Conservation (phyloP, 1,140 invertebrate species). For the Leptinotarsa lineolata region DNA sequence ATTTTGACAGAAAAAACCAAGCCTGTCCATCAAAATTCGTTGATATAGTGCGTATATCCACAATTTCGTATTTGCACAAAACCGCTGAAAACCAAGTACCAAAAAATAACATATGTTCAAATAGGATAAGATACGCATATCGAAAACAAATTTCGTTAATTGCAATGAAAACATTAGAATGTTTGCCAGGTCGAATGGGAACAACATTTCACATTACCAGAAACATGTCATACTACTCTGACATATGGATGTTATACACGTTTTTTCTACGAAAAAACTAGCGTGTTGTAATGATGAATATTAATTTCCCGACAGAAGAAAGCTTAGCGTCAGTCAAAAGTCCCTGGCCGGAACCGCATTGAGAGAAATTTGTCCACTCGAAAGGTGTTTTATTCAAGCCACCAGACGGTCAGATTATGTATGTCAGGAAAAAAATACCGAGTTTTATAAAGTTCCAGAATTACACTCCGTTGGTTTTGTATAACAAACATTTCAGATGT, state of each 20-base stretch:
- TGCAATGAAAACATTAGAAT: constrained; percentile 36
- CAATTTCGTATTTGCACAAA: constrained; percentile 19
- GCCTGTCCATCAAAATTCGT: background rate
- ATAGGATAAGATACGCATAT: constrained; percentile 41
- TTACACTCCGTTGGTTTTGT: constrained; percentile 37
- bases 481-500: constrained; percentile 37
- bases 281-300: constrained; percentile 41
- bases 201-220: constrained; percentile 36
- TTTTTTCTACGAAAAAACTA: constrained; percentile 35
- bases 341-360: constrained; percentile 25
- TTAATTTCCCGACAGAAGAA: constrained; percentile 34
- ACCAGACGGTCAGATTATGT: constrained; percentile 34
- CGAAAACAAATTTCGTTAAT: constrained; percentile 42
- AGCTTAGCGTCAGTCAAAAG: constrained; percentile 41
- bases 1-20: background rate
- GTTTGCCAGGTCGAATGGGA: constrained; percentile 36
- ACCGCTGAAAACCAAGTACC: constrained; percentile 13
- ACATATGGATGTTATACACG: constrained; percentile 38
- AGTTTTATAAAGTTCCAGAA: constrained; percentile 32
- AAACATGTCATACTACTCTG: constrained; percentile 34
- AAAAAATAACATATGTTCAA: constrained; percentile 43
- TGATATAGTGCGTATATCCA: background rate
- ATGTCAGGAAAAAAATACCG: constrained; percentile 36
- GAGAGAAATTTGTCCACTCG: constrained; percentile 28
- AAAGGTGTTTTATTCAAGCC: constrained; percentile 24